Percentiles rank a stretch among this genome's conserved stretches.
Evolutionary conservation across 2,113 vertebrate species (phyloP).

Genomic region (Taurulus bubalis): DNA sequence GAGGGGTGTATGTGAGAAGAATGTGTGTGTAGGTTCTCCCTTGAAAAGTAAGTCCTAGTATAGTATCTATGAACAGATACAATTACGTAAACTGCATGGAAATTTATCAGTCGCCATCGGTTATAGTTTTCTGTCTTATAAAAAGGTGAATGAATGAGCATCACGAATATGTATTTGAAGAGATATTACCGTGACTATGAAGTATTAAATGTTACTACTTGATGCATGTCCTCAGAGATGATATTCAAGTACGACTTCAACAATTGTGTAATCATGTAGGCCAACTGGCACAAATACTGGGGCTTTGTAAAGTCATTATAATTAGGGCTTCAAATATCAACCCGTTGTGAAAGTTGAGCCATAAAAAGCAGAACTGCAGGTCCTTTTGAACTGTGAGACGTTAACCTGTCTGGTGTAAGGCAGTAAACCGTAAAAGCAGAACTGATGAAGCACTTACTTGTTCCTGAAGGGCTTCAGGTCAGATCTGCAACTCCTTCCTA

Average conservation of each 20-base stretch:
- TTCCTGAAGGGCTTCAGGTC: background rate
- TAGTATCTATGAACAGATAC: background rate
- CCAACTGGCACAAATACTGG: background rate
- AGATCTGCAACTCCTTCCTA: background rate
- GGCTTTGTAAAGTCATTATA: background rate
- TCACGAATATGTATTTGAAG: background rate
- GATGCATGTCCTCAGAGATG: background rate
- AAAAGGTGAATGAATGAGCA: background rate
- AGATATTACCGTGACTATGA: background rate
- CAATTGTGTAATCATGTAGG: background rate
- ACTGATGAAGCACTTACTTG: slow-evolving; percentile 6
- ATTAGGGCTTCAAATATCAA: background rate
- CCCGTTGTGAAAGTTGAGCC: background rate
- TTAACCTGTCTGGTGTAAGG: slow-evolving; percentile 15
- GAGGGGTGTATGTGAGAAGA: background rate
- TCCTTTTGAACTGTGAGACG: background rate
- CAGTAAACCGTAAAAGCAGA: slow-evolving; percentile 46
- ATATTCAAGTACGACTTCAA: background rate
- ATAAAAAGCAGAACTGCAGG: slow-evolving; percentile 38
- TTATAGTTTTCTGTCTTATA: background rate
- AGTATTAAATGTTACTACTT: background rate
- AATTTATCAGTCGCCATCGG: background rate
- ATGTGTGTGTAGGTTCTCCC: background rate
- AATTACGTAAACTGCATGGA: no score
- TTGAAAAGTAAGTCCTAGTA: background rate